phyloP scores from a whole-genome alignment of 2,888 invertebrate species.

The Cheilosia vernalis region DNA sequence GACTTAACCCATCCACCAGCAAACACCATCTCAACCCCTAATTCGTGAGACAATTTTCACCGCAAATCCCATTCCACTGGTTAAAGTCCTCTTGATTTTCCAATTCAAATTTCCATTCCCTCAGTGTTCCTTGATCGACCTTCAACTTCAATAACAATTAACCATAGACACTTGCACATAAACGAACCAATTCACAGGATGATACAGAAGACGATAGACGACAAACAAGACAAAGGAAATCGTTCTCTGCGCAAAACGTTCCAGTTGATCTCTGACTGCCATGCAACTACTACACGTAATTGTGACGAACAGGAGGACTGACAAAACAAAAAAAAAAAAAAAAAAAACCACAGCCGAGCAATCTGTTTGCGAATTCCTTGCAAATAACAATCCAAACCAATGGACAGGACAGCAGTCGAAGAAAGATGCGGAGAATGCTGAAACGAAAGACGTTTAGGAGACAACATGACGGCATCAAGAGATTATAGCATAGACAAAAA shows the following conservation, averaged over 20 bases:
- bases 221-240: slow-evolving; percentile 7
- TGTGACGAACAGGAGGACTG: neutral
- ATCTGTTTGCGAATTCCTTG: slow-evolving; percentile 2
- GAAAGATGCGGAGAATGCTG: neutral
- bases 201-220: neutral
- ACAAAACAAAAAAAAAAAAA: neutral
- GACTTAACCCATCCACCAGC: too few species aligned
- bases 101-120: too few species aligned
- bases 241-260: neutral
- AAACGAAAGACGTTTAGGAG: neutral
- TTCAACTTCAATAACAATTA: neutral
- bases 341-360: neutral
- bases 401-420: neutral
- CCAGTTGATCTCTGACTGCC: slow-evolving; percentile 6
- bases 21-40: too few species aligned
- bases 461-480: slow-evolving; percentile 6
- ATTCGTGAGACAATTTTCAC: too few species aligned
- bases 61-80: too few species aligned
- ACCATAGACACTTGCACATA: neutral
- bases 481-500: neutral
- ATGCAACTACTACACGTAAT: slow-evolving; percentile 1
- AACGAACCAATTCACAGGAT: slow-evolving; percentile 1
- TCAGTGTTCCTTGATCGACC: neutral
- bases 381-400: slow-evolving; percentile 13
- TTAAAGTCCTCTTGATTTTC: too few species aligned